These are phyloP conservation scores for Antidorcas marsupialis DNA, from an alignment of 2,113 vertebrate genomes.

Conservation along the genomic window DNA sequence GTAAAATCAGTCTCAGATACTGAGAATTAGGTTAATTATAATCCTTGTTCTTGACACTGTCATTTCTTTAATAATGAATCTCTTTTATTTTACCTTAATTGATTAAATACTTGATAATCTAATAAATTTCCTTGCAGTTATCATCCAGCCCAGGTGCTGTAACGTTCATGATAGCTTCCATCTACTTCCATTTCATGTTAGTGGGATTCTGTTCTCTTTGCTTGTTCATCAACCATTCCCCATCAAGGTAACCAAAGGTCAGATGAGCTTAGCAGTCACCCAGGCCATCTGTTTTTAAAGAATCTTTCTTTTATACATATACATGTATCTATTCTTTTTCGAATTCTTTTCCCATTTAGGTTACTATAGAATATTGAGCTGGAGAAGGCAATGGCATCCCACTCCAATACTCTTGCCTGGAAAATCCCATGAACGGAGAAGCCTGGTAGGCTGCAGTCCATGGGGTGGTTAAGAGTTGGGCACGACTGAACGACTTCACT, in stretches of 20 bases:
- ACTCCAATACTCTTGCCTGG: no score
- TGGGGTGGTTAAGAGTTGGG: no score
- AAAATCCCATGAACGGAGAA: no score
- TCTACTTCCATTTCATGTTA: neutral
- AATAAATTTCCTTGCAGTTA: neutral
- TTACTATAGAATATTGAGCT: neutral
- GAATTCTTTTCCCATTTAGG: neutral
- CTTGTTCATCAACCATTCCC: neutral
- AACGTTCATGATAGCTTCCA: neutral
- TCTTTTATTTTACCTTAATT: conserved; percentile 1
- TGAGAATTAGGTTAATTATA: neutral
- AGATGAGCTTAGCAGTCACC: neutral
- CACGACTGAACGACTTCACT: no score
- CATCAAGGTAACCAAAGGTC: neutral
- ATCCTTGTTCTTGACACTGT: neutral
- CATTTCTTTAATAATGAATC: neutral
- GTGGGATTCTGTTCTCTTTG: neutral
- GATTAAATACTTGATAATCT: neutral
- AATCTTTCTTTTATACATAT: neutral
- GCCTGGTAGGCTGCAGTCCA: no score
- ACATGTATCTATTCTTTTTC: neutral
- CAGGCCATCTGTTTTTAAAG: neutral
- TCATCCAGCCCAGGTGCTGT: neutral
- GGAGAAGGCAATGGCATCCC: no score
- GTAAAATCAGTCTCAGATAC: neutral